phyloP scores from a whole-genome alignment of 2,888 invertebrate species.

The Drosophila putrida region DNA sequence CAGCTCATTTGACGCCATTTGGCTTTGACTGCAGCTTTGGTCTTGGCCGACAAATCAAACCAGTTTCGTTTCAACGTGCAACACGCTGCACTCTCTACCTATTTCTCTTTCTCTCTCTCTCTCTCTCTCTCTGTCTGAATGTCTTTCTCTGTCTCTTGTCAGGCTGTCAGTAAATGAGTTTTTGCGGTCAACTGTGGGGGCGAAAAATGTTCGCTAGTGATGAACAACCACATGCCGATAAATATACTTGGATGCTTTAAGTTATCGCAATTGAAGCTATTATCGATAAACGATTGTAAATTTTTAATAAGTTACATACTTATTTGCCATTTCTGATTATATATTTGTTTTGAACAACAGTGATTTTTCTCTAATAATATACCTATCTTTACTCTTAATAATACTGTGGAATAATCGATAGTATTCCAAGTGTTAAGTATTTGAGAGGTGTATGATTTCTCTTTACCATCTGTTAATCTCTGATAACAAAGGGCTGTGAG shows the following conservation, averaged over 20 bases:
- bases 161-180: conserved; percentile 52
- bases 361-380: too few species aligned
- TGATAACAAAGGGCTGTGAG: too few species aligned
- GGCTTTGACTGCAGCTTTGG: conserved; percentile 21
- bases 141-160: conserved; percentile 1
- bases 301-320: too few species aligned
- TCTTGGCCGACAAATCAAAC: conserved; percentile 61
- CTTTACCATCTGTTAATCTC: too few species aligned
- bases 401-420: too few species aligned
- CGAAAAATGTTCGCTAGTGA: conserved; percentile 8
- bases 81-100: conserved; percentile 10
- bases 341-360: too few species aligned
- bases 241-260: neutral
- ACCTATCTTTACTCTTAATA: too few species aligned
- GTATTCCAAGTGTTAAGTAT: too few species aligned
- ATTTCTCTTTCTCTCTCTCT: neutral
- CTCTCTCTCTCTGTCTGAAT: conserved; percentile 5
- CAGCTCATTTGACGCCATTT: conserved; percentile 46
- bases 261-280: neutral
- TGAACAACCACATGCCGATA: conserved; percentile 21
- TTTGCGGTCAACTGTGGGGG: conserved; percentile 59
- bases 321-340: too few species aligned
- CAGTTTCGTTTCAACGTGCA: conserved; percentile 58
- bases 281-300: neutral
- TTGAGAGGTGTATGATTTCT: too few species aligned